These are phyloP conservation scores for Arizona elegans DNA, from an alignment of 2,113 vertebrate species.

Conservation along the genomic window DNA sequence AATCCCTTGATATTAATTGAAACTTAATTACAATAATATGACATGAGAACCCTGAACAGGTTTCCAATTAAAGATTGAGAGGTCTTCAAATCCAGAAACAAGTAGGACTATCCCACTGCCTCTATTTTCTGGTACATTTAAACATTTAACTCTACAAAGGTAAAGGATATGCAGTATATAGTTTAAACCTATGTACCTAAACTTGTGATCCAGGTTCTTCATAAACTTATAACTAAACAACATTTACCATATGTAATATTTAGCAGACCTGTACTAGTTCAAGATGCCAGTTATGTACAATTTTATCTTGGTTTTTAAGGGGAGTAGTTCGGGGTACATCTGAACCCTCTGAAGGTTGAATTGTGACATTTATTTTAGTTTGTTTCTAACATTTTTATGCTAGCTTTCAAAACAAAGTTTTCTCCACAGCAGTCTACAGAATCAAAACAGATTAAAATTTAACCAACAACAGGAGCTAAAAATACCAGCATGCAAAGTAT, in stretches of 20 bases:
- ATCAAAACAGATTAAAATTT: neutral
- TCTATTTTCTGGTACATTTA: neutral
- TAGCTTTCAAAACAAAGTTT: neutral
- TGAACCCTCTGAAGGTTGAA: neutral
- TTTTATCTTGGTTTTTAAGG: neutral
- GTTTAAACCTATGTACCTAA: neutral
- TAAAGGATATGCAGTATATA: neutral
- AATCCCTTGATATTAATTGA: neutral
- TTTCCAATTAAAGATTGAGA: neutral
- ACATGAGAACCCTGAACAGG: neutral
- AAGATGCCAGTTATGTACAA: neutral
- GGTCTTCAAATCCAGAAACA: neutral
- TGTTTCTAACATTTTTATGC: neutral
- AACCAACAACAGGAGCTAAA: neutral
- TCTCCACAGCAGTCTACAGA: neutral
- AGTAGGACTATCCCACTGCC: neutral
- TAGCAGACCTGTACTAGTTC: neutral
- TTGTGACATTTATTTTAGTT: neutral
- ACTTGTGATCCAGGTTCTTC: neutral
- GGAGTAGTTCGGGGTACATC: neutral
- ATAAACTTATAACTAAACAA: neutral
- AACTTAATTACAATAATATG: neutral
- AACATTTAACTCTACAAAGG: neutral
- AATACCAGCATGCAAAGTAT: neutral
- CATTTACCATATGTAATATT: neutral